phyloP scores from a whole-genome alignment of 2,888 invertebrate genomes.

The Lasius fuliginosus region DNA sequence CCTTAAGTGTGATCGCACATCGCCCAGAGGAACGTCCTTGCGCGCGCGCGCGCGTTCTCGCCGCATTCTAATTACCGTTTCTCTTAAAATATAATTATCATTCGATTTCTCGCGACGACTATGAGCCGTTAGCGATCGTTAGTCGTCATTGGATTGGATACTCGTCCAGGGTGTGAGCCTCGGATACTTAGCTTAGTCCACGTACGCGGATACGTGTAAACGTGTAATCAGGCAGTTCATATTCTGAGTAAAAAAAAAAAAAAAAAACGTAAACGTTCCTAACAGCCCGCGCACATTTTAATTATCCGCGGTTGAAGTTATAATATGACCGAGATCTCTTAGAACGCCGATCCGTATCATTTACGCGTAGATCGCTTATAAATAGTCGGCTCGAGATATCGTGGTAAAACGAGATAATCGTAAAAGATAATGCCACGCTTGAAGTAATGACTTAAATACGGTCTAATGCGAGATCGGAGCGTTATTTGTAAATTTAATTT shows the following conservation, averaged over 20 bases:
- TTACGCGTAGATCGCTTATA: slow-evolving; percentile 31
- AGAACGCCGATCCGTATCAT: slow-evolving; percentile 38
- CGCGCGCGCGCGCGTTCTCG: slow-evolving; percentile 7
- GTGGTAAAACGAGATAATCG: slow-evolving; percentile 36
- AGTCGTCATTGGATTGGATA: slow-evolving; percentile 2
- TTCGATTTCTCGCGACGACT: slow-evolving; percentile 43
- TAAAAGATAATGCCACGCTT: slow-evolving; percentile 29
- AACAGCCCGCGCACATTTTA: slow-evolving; percentile 22
- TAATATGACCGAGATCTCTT: slow-evolving; percentile 31
- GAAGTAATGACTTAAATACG: slow-evolving; percentile 22
- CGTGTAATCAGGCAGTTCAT: slow-evolving; percentile 27
- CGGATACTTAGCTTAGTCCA: neutral
- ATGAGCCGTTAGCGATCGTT: slow-evolving; percentile 8
- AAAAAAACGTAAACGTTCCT: neutral
- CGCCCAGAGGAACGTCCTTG: slow-evolving; percentile 38
- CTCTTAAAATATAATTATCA: slow-evolving; percentile 53
- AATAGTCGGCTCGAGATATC: slow-evolving; percentile 33
- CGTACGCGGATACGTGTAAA: slow-evolving; percentile 1
- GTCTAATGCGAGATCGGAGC: neutral
- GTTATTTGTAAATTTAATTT: slow-evolving; percentile 26
- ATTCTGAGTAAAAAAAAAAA: neutral
- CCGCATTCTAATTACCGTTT: slow-evolving; percentile 59
- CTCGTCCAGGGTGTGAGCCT: neutral
- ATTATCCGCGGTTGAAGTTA: slow-evolving; percentile 38
- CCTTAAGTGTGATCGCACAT: slow-evolving; percentile 65